Evolutionary conservation across 2,797 vertebrate species (phyloP).

Genomic region (Sphenopsis melanotis): DNA sequence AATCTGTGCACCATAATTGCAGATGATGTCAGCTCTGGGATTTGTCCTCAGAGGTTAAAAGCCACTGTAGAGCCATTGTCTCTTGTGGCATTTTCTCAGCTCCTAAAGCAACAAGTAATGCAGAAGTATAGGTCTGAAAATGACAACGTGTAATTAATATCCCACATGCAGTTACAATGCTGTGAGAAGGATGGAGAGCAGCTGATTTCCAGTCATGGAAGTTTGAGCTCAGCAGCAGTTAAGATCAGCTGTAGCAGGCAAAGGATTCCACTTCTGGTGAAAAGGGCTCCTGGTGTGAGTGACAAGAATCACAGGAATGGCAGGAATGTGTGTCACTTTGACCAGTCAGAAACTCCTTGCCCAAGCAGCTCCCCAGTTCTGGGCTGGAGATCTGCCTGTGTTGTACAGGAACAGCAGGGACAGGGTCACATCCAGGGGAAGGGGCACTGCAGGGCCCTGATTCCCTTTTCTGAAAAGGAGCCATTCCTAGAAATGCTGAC

Average conservation of each 20-base stretch:
- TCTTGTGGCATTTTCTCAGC: conserved; percentile 18
- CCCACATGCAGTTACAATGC: neutral
- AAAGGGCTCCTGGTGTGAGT: neutral
- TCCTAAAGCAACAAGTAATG: conserved; percentile 50
- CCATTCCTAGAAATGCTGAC: neutral
- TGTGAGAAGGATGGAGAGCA: neutral
- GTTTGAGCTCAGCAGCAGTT: neutral
- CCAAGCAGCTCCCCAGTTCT: neutral
- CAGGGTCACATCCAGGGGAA: neutral
- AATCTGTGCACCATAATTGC: conserved; percentile 46
- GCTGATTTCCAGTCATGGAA: neutral
- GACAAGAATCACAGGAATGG: neutral
- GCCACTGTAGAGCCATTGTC: neutral
- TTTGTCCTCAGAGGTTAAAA: conserved; percentile 47
- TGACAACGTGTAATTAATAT: conserved; percentile 36
- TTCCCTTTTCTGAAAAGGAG: neutral
- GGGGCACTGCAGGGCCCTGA: neutral
- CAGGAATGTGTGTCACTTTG: neutral
- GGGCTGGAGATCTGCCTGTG: neutral
- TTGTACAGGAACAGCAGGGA: neutral
- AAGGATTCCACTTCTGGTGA: neutral
- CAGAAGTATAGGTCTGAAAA: neutral
- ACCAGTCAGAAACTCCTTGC: neutral
- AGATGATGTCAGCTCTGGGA: conserved; percentile 60
- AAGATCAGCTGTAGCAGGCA: neutral